phyloP scores from a whole-genome alignment of 2,888 invertebrate genomes.

The Pimpla rufipes region DNA sequence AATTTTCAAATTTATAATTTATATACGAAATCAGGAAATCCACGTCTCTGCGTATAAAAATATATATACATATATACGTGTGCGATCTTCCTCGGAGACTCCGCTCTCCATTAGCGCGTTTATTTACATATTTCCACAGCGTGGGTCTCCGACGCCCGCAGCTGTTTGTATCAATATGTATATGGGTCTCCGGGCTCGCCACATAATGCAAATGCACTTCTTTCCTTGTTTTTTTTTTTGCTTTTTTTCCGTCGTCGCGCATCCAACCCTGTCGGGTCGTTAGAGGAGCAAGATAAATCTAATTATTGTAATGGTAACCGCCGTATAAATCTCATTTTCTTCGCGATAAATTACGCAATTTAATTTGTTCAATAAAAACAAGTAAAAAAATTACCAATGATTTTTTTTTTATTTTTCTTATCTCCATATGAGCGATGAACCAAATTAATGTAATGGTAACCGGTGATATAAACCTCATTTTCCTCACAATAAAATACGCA shows the following conservation, averaged over 20 bases:
- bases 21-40: conserved; percentile 26
- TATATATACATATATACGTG: conserved; percentile 9
- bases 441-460: too few species aligned
- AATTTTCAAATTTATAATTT: conserved; percentile 21
- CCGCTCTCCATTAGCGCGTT: conserved; percentile 16
- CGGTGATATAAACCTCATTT: too few species aligned
- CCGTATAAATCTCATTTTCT: neutral
- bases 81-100: conserved; percentile 7
- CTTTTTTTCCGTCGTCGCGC: neutral
- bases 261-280: neutral
- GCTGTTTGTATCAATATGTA: conserved; percentile 30
- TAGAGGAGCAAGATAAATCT: neutral
- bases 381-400: neutral
- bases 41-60: conserved; percentile 1
- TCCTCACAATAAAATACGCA: too few species aligned
- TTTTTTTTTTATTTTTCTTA: neutral
- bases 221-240: too few species aligned
- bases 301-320: neutral
- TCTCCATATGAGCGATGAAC: neutral
- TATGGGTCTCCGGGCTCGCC: neutral
- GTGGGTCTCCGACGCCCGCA: conserved; percentile 8
- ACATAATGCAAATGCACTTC: conserved; percentile 7
- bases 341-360: neutral
- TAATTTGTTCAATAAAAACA: neutral
- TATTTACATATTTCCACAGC: conserved; percentile 31